Evolutionary conservation across 30 jellyfish, hydroid and myxozoan species (phyloP), one percentile per base, ranked within the genome.

Genomic region (Sanderia malayensis): DNA sequence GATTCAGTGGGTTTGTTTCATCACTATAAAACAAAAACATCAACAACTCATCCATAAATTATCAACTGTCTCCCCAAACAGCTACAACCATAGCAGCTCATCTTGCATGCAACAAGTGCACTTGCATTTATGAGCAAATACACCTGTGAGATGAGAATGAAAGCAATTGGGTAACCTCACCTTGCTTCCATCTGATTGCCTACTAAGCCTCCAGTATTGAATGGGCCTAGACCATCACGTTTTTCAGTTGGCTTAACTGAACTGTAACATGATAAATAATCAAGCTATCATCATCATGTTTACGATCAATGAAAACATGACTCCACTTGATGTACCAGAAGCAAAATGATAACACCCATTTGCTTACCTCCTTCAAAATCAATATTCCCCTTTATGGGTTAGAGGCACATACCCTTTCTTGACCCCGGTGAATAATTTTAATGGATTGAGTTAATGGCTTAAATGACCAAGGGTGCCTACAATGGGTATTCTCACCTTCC

Each of bases 151-250:
- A 46, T 81, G 76, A 53, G 66, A 78, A 53, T 66, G 61, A 72
- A 78, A 46, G 41, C 22, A 26, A 71, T 53, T 25, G 76, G 74
- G 76, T 78, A 66, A 41, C 13, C 58, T 21, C 49, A 88, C 97
- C 97, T 88, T 73, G 88, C 97, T 57, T 93, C 94, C 64, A 58
- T 47, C 41, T 76, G 86, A 91, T 41, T 83, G 94, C 71, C 82
- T 89, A 31, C 88, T 69, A 30, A 93, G 58, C 30, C 98, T 93
- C 98, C 98, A 90, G 80, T 76, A 58, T 83, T 90, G 94, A 32
- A 90, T 3, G 95, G 58, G 32, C 98, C 98, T 0, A 95, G 80
- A 26, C 98, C 98, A 30, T 90, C 98, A 21, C 98, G 76, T 52
- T 90, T 90, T n/a, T 90, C 98, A 37, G 81, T 33, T 60, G 98